Evolutionary conservation across 2,888 invertebrate genomes (phyloP), one percentile per base, ranked within the genome.

Genomic region (Drosophila borborema): DNA sequence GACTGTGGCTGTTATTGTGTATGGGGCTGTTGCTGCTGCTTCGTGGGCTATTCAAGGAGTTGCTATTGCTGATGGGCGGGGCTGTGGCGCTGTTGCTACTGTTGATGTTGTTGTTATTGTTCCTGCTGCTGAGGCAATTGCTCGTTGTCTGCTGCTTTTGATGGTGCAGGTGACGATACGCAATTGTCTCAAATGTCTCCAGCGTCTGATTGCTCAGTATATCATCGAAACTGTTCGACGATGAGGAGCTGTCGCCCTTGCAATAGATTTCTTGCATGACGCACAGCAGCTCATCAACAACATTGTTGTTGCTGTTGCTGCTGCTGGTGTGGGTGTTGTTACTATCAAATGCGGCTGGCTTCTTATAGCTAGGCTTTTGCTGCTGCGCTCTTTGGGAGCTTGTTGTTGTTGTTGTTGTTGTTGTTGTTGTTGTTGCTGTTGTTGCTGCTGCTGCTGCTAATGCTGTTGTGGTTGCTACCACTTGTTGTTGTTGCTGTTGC

Each of bases 131-230:
- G 53, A 28, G 62, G 40, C 56, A 65, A 28, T 45, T 46, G 54
- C 40, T 34, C 48, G 48, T 28, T 9, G 48, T 31, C 31, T 67
- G 64, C 20, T 69, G 55, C 31, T 62, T 53, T 31, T 64, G 31
- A 71, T 64, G 41, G 45, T 77, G 36, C 73, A 92, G 72, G 64
- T 93, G 92, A 53, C 88, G 91, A 80, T 91, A 93, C 54, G 91
- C 92, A 64, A 93, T 92, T 10, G 92, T 92, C 78, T 93, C 93
- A 53, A 93, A 92, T 51, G 92, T 91, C 74, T 92, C 92, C 48
- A 87, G 67, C 14, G 91, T 88, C 55, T 91, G 92, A 54, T 92
- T 92, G 80, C 91, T 91, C 73, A 91, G 69, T 65, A 86, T 80
- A 74, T 92, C 93, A 72, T 92, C 91, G 60, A 90, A 92, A 9